phyloP scores from a whole-genome alignment of 2,113 vertebrate species.

The Phyllostomus discolor region DNA sequence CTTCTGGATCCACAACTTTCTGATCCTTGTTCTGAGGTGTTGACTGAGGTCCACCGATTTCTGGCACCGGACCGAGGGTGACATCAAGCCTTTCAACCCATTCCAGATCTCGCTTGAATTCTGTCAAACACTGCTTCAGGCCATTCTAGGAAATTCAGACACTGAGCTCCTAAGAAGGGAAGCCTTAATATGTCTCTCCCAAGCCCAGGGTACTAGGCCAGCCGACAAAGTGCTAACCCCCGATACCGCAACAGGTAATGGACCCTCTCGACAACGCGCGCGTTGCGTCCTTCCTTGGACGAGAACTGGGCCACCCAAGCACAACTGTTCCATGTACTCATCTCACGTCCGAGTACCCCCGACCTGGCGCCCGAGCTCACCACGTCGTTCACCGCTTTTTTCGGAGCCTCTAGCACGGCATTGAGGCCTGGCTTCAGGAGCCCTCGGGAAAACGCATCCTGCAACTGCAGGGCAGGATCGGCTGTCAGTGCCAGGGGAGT shows the following conservation, averaged over 20 bases:
- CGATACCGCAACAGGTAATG: neutral
- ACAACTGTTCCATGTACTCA: neutral
- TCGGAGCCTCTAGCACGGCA: conserved; percentile 83
- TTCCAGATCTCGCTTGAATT: conserved; percentile 85
- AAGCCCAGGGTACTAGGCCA: neutral
- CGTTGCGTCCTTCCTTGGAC: neutral
- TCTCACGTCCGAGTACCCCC: neutral
- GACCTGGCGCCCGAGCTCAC: conserved; percentile 78
- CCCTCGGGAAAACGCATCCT: conserved; percentile 90
- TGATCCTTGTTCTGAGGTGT: conserved; percentile 49
- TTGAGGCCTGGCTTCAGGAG: conserved; percentile 93
- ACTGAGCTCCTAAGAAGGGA: neutral
- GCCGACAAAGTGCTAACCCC: neutral
- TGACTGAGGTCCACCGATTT: conserved; percentile 63
- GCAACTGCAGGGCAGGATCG: conserved; percentile 82
- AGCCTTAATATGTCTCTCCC: neutral
- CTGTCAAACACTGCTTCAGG: conserved; percentile 87
- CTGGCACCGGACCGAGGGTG: conserved; percentile 80
- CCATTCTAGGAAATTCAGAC: conserved; percentile 81
- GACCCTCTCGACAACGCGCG: neutral
- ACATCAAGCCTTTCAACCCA: conserved; percentile 95
- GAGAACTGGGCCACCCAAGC: neutral
- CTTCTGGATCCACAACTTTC: conserved; percentile 83
- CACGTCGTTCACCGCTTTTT: conserved; percentile 84
- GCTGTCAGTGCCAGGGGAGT: neutral